Percentiles rank a stretch among this genome's conserved stretches.
Evolutionary conservation across 2,888 invertebrate genomes (phyloP).

Genomic region (Hetaerina titia): DNA sequence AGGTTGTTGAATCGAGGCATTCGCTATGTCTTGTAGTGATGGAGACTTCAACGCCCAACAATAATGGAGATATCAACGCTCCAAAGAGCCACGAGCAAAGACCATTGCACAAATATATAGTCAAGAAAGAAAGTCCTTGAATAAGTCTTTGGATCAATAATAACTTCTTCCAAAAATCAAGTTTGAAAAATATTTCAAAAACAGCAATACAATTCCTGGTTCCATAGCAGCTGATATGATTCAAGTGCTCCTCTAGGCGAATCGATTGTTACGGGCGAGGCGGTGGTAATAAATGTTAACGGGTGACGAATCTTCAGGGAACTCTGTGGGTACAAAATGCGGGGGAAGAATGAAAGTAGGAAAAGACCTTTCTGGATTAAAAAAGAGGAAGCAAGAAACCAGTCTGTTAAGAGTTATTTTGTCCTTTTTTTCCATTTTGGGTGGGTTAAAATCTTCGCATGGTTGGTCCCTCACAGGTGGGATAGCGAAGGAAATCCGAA

Average conservation of each 20-base stretch:
- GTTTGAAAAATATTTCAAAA: too few relatives aligned
- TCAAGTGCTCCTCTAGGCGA: background rate
- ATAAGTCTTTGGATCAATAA: too few relatives aligned
- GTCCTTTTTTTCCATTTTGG: background rate
- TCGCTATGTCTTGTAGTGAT: background rate
- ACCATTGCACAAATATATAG: too few relatives aligned
- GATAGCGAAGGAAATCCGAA: conserved; percentile 2
- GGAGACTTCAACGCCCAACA: background rate
- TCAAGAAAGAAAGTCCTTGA: too few relatives aligned
- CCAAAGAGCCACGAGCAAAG: background rate
- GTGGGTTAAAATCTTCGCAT: conserved; percentile 11
- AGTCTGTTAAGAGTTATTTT: background rate
- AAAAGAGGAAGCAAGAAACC: background rate
- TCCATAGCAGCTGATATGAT: too few relatives aligned
- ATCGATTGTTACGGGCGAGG: background rate
- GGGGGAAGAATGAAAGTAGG: background rate
- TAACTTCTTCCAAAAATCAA: too few relatives aligned
- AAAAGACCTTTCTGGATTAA: background rate
- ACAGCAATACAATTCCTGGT: too few relatives aligned
- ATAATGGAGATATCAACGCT: conserved; percentile 41
- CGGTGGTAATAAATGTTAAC: background rate
- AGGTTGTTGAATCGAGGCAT: background rate
- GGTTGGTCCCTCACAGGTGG: background rate
- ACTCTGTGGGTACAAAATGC: background rate
- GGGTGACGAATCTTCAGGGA: background rate